Evolutionary conservation across 1,140 invertebrate genomes (phyloP).

Genomic region (Brachionus plicatilis): DNA sequence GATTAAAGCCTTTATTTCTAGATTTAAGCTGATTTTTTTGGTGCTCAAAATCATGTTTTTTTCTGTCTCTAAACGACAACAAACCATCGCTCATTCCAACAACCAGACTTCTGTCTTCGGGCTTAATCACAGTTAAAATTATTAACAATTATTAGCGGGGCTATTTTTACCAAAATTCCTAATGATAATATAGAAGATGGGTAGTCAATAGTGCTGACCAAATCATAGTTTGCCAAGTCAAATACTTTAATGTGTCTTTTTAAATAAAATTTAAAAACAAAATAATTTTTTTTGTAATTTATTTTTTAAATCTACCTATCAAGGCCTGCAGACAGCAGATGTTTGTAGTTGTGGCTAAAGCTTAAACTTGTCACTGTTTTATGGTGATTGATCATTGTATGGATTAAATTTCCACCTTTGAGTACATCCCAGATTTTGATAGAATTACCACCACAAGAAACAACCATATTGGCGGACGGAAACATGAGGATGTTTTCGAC

Average conservation of each 20-base stretch:
- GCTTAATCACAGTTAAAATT: slow-evolving; percentile 51
- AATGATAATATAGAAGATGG: slow-evolving; percentile 82
- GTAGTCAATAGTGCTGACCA: slow-evolving; percentile 79
- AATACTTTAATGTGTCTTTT: slow-evolving; percentile 81
- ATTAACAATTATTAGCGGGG: too few species aligned
- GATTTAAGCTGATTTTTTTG: not conserved
- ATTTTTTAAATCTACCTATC: slow-evolving; percentile 62
- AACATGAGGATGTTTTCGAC: slow-evolving; percentile 83
- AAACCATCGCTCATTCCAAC: slow-evolving; percentile 87
- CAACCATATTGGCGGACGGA: slow-evolving; percentile 78
- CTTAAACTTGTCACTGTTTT: slow-evolving; percentile 82
- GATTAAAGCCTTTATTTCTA: slow-evolving; percentile 29
- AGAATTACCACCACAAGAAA: slow-evolving; percentile 78
- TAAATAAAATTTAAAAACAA: slow-evolving; percentile 27
- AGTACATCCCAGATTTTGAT: slow-evolving; percentile 89
- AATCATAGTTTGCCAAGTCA: slow-evolving; percentile 73
- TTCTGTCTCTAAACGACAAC: slow-evolving; percentile 73
- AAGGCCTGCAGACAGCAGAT: slow-evolving; percentile 79
- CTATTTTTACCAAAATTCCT: slow-evolving; percentile 65
- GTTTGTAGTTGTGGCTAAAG: slow-evolving; percentile 65
- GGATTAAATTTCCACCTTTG: slow-evolving; percentile 73
- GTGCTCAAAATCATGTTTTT: slow-evolving; percentile 51
- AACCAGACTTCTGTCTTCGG: slow-evolving; percentile 74
- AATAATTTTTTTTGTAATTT: not conserved
- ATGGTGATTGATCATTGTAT: slow-evolving; percentile 73